Conservation (phyloP, 2,113 vertebrate species). For the Atractosteus spatula region DNA sequence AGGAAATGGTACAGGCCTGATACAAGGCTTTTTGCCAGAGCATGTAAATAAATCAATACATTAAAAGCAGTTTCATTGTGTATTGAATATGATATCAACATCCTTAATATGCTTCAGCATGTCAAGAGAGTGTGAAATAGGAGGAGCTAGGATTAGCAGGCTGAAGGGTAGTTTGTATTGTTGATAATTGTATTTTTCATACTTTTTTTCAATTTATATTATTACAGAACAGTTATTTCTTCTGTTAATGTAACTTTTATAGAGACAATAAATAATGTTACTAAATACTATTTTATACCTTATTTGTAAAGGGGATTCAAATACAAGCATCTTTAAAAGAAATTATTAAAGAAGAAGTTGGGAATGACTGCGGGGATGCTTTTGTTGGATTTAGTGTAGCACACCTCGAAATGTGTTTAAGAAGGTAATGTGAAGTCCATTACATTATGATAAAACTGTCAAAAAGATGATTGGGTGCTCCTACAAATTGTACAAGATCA, state of each 20-base stretch:
- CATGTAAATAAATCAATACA: slow-evolving; percentile 65
- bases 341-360: not conserved
- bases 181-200: too few relatives aligned
- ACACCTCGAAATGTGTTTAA: slow-evolving; percentile 16
- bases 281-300: too few relatives aligned
- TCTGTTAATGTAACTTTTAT: not conserved
- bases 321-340: too few relatives aligned
- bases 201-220: too few relatives aligned
- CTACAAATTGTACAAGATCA: slow-evolving; percentile 59
- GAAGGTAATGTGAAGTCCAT: slow-evolving; percentile 63
- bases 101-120: slow-evolving; percentile 55
- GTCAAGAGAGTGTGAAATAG: slow-evolving; percentile 24
- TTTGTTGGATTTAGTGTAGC: not conserved
- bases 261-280: too few relatives aligned
- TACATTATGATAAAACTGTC: slow-evolving; percentile 68
- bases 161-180: too few relatives aligned
- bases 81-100: slow-evolving; percentile 68
- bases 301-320: too few relatives aligned
- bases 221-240: too few relatives aligned
- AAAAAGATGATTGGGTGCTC: slow-evolving; percentile 61
- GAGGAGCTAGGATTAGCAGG: slow-evolving; percentile 28
- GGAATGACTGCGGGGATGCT: not conserved
- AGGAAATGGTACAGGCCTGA: slow-evolving; percentile 39
- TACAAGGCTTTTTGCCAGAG: slow-evolving; percentile 42
- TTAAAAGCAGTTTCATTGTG: slow-evolving; percentile 61